phyloP scores from a whole-genome alignment of 2,888 invertebrate genomes.

The Lithophane ornitopus region DNA sequence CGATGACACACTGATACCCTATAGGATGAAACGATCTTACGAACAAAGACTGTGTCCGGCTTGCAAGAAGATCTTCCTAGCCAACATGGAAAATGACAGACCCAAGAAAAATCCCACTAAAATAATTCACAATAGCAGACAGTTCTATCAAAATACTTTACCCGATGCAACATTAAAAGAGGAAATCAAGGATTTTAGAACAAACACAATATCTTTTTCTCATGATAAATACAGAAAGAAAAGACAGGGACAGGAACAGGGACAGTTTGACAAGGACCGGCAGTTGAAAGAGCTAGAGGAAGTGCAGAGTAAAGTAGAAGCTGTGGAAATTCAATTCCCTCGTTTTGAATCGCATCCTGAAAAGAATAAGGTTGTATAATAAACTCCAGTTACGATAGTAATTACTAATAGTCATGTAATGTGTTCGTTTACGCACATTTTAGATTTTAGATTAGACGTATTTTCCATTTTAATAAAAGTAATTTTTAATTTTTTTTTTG shows the following conservation, averaged over 20 bases:
- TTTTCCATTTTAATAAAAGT: constrained; percentile 42
- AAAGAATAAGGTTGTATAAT: background rate
- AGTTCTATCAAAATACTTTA: constrained; percentile 60
- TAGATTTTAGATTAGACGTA: constrained; percentile 52
- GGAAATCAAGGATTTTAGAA: constrained; percentile 30
- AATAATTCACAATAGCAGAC: constrained; percentile 68
- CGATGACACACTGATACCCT: constrained; percentile 26
- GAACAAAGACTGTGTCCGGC: constrained; percentile 63
- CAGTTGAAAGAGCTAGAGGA: constrained; percentile 72
- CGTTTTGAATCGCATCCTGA: constrained; percentile 1
- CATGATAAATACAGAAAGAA: constrained; percentile 36
- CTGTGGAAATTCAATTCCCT: constrained; percentile 56
- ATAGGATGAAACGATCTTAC: constrained; percentile 64
- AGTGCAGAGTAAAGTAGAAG: constrained; percentile 71
- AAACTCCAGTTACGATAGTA: background rate
- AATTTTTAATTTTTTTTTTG: background rate
- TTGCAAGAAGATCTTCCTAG: constrained; percentile 64
- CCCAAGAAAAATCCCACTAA: constrained; percentile 40
- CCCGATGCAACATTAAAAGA: constrained; percentile 38
- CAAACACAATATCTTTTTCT: constrained; percentile 14
- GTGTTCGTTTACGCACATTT: constrained; percentile 38
- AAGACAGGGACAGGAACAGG: no score
- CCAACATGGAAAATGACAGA: constrained; percentile 24
- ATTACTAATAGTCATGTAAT: constrained; percentile 3
- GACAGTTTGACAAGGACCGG: constrained; percentile 58